Evolutionary conservation across 2,797 vertebrate genomes (phyloP).

Genomic region (Pempheris klunzingeri): DNA sequence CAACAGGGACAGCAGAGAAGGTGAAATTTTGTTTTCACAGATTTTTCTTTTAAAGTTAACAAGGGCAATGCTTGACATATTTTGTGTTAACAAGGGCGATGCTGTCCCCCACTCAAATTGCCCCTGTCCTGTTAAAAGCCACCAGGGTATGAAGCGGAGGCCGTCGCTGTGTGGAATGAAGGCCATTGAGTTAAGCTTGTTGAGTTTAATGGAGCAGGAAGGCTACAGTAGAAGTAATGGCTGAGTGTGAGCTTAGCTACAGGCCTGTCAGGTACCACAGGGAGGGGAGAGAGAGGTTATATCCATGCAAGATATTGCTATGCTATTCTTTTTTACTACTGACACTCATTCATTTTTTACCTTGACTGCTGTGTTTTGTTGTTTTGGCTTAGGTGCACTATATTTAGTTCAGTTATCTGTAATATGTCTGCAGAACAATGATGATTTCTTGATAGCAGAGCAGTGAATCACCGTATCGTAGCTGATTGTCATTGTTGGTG

Average conservation of each 20-base stretch:
- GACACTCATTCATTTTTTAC: conserved; percentile 24
- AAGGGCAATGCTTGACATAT: conserved; percentile 76
- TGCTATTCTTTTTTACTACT: conserved; percentile 40
- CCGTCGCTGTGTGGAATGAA: conserved; percentile 77
- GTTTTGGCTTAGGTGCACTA: conserved; percentile 14
- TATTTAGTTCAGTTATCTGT: not conserved
- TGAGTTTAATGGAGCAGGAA: conserved; percentile 83
- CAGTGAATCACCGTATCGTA: not conserved
- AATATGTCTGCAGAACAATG: not conserved
- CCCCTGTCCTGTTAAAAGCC: conserved; percentile 75
- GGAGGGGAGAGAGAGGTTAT: conserved; percentile 59
- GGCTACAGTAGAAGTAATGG: conserved; percentile 78
- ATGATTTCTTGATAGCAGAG: not conserved
- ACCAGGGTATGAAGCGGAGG: conserved; percentile 76
- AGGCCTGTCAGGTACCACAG: conserved; percentile 66
- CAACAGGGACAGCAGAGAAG: conserved; percentile 48
- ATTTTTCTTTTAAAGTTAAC: conserved; percentile 79
- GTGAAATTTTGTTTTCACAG: conserved; percentile 74
- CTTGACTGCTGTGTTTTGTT: conserved; percentile 21
- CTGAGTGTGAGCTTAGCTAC: conserved; percentile 69
- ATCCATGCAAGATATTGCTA: conserved; percentile 31
- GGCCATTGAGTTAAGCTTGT: conserved; percentile 81
- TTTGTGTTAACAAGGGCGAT: conserved; percentile 79
- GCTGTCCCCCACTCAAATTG: conserved; percentile 61
- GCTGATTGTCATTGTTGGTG: conserved; percentile 9